Conservation (phyloP, 2,888 invertebrate species). For the Encarsia formosa region DNA sequence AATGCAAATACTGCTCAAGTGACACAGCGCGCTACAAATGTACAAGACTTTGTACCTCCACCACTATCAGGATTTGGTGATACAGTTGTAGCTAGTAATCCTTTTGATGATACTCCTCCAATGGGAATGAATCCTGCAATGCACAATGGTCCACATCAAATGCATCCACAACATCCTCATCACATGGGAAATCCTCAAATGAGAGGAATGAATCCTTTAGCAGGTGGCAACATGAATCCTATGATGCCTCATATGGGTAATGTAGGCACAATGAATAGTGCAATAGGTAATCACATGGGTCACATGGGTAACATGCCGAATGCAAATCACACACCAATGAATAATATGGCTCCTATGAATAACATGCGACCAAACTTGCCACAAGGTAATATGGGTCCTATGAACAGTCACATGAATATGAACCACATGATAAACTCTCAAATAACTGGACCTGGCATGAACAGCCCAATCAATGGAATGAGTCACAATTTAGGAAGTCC, state of each 20-base stretch:
- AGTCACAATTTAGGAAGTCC: slow-evolving; percentile 67
- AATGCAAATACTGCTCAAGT: slow-evolving; percentile 68
- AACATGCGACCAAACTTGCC: slow-evolving; percentile 73
- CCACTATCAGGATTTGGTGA: slow-evolving; percentile 85
- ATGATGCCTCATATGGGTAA: slow-evolving; percentile 52
- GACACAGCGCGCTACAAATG: slow-evolving; percentile 67
- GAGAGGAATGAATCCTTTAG: slow-evolving; percentile 63
- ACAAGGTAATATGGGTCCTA: slow-evolving; percentile 59
- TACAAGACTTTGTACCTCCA: slow-evolving; percentile 79
- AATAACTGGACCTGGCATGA: slow-evolving; percentile 60
- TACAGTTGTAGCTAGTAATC: slow-evolving; percentile 90
- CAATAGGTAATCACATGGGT: slow-evolving; percentile 56
- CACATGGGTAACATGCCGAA: slow-evolving; percentile 61
- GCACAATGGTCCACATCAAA: slow-evolving; percentile 53
- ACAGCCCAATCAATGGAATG: slow-evolving; percentile 60
- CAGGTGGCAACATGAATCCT: slow-evolving; percentile 50
- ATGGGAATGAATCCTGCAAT: slow-evolving; percentile 53
- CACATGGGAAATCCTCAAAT: slow-evolving; percentile 63
- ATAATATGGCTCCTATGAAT: slow-evolving; percentile 65
- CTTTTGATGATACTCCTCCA: slow-evolving; percentile 82
- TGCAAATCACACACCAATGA: slow-evolving; percentile 62
- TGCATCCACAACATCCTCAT: slow-evolving; percentile 56
- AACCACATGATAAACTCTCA: slow-evolving; percentile 52
- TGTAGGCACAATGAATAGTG: slow-evolving; percentile 49
- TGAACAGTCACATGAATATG: slow-evolving; percentile 54